phyloP scores from a whole-genome alignment of 2,888 invertebrate genomes.

The Epinotia ramella region DNA sequence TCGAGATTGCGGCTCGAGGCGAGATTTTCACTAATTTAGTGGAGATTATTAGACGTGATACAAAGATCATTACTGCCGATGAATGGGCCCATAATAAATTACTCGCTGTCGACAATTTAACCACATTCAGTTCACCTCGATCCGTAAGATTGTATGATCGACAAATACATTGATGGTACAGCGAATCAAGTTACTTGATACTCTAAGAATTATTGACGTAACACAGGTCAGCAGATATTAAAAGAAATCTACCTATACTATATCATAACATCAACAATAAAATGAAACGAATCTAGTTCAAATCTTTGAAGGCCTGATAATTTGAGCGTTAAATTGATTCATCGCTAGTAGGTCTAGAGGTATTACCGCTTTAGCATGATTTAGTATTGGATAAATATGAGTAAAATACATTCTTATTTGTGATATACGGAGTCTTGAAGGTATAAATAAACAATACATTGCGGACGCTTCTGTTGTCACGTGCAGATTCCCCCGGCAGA shows the following conservation, averaged over 20 bases:
- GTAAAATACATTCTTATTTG: conserved; percentile 6
- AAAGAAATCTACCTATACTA: not conserved
- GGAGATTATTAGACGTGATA: not conserved
- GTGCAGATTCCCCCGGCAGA: conserved; percentile 1
- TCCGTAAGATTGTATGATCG: not conserved
- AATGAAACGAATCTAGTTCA: not conserved
- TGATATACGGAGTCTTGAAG: not conserved
- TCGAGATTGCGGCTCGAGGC: not conserved
- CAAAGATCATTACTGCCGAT: not conserved
- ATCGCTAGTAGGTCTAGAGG: not conserved
- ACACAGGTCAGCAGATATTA: no score
- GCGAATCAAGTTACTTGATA: not conserved
- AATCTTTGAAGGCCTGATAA: not conserved
- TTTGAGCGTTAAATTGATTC: not conserved
- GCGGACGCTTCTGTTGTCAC: conserved; percentile 9
- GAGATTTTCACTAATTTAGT: not conserved
- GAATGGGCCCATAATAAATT: not conserved
- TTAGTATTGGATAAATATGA: not conserved
- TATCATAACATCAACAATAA: not conserved
- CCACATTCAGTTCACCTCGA: no score
- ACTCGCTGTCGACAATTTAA: no score
- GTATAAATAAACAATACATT: conserved; percentile 16
- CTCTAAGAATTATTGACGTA: not conserved
- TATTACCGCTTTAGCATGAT: not conserved
- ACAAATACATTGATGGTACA: not conserved